Percentiles rank a stretch among this genome's conserved stretches.
These are phyloP conservation scores for Cenopis cana DNA, from an alignment of 2,888 invertebrate species.

Conservation along the genomic window DNA sequence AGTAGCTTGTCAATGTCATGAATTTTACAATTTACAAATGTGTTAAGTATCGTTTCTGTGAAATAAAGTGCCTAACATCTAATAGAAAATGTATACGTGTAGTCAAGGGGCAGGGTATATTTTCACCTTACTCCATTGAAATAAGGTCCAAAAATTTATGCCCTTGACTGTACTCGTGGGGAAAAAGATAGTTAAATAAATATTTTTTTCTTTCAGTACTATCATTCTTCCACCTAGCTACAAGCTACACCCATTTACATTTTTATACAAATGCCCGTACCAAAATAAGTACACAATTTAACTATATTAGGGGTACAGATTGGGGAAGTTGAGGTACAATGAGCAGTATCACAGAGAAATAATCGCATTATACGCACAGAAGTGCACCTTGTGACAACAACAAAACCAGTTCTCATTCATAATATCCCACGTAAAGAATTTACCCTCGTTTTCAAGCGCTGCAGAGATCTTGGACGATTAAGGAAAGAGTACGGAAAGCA, in stretches of 20 bases:
- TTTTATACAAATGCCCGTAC: too few species aligned
- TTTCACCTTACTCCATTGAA: too few species aligned
- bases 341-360: background rate
- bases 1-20: background rate
- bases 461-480: background rate
- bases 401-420: background rate
- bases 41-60: constrained; percentile 11
- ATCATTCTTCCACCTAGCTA: too few species aligned
- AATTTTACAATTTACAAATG: constrained; percentile 11
- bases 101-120: too few species aligned
- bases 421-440: background rate
- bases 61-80: too few species aligned
- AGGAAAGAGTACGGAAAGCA: constrained; percentile 2
- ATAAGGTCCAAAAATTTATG: too few species aligned
- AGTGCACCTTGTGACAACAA: background rate
- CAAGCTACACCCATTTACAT: too few species aligned
- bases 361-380: background rate
- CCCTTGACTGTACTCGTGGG: too few species aligned
- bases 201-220: too few species aligned
- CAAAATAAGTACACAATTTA: background rate
- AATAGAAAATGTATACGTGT: too few species aligned
- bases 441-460: background rate
- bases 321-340: background rate
- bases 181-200: too few species aligned
- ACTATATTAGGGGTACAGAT: background rate